Evolutionary conservation across 2,113 vertebrate species (phyloP).

Genomic region (Lampris incognitus): DNA sequence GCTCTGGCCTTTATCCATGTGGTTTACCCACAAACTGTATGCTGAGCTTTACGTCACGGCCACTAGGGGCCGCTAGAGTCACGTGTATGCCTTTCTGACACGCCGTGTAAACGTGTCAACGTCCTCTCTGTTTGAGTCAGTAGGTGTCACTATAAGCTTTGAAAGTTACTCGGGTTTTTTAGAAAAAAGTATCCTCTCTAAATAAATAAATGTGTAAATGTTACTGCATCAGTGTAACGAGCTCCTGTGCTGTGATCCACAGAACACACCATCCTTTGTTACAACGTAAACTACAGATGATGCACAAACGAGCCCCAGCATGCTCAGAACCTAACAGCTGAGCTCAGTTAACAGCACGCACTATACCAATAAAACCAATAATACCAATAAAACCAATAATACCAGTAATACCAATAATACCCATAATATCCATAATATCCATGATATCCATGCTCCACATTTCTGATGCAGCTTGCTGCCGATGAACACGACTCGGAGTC

Average conservation of each 20-base stretch:
- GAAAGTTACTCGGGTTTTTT: background rate
- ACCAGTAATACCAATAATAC: too few relatives aligned
- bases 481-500: slow-evolving; percentile 4
- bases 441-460: slow-evolving; percentile 33
- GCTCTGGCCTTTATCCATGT: too few relatives aligned
- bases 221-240: background rate
- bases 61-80: slow-evolving; percentile 51
- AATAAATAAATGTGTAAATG: background rate
- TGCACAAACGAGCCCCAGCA: too few relatives aligned
- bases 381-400: too few relatives aligned
- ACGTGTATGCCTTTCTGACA: background rate
- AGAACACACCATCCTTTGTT: too few relatives aligned
- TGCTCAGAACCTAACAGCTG: too few relatives aligned
- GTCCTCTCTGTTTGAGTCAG: slow-evolving; percentile 27
- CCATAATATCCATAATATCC: too few relatives aligned
- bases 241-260: too few relatives aligned
- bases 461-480: slow-evolving; percentile 30
- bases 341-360: too few relatives aligned
- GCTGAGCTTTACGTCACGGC: background rate
- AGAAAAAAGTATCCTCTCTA: background rate
- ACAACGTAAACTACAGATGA: too few relatives aligned
- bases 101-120: slow-evolving; percentile 45
- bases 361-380: too few relatives aligned
- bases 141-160: slow-evolving; percentile 51
- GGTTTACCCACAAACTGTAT: background rate